Percentiles rank a stretch among this genome's conserved stretches.
phyloP scores from a whole-genome alignment of 2,113 vertebrate species.

The Lonchura striata region DNA sequence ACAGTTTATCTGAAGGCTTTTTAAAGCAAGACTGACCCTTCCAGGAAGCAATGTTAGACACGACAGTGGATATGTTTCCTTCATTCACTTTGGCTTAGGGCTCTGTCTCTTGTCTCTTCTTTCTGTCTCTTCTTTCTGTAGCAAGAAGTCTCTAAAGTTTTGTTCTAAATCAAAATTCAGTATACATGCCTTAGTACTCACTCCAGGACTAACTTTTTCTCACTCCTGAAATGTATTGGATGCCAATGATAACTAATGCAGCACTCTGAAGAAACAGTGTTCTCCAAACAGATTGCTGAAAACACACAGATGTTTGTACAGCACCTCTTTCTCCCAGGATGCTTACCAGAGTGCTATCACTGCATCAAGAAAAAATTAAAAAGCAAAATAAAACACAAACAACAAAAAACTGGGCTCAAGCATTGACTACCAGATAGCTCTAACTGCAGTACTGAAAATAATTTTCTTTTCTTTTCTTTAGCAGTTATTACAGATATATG shows the following conservation, averaged over 20 bases:
- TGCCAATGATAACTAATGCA: not conserved
- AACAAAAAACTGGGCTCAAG: not conserved
- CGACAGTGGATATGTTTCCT: not conserved
- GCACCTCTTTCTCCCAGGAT: not conserved
- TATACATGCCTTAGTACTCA: not conserved
- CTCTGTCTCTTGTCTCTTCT: not conserved
- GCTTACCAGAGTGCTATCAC: not conserved
- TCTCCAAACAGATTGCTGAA: not conserved
- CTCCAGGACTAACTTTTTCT: not conserved
- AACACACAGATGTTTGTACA: not conserved
- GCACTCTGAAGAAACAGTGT: not conserved
- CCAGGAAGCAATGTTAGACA: rapidly evolving
- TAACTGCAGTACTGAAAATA: not conserved
- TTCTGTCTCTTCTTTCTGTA: no score
- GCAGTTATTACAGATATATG: not conserved
- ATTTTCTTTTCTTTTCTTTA: not conserved
- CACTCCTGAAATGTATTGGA: not conserved
- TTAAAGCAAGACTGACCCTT: not conserved
- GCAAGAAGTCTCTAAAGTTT: not conserved
- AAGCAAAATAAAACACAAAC: not conserved
- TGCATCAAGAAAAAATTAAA: not conserved
- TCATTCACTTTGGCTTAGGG: not conserved
- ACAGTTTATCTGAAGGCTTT: not conserved
- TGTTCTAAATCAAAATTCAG: not conserved
- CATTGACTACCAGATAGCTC: not conserved